Evolutionary conservation across 2,113 vertebrate species (phyloP).

Genomic region (Panthera tigris): DNA sequence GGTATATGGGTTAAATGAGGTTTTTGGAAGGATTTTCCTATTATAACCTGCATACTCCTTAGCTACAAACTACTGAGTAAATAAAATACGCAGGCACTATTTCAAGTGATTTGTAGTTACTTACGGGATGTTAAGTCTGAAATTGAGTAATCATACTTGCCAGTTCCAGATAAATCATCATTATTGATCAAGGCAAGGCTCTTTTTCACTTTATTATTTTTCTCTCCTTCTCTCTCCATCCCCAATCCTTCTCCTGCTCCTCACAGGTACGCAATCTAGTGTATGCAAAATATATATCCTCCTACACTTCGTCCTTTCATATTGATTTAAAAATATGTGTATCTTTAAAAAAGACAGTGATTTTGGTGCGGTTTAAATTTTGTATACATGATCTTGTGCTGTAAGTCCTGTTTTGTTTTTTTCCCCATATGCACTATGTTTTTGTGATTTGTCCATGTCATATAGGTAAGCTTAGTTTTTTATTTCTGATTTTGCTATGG

Average conservation of each 20-base stretch:
- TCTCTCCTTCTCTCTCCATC: neutral
- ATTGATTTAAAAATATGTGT: neutral
- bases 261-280: neutral
- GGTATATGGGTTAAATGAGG: neutral
- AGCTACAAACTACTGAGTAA: neutral
- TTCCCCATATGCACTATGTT: neutral
- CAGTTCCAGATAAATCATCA: neutral
- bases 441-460: neutral
- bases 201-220: neutral
- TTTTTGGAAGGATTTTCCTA: neutral
- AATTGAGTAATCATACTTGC: neutral
- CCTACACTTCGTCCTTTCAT: neutral
- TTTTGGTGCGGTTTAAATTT: neutral
- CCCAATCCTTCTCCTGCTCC: rapidly evolving
- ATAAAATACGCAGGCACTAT: neutral
- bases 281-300: neutral
- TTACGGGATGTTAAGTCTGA: neutral
- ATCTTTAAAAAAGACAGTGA: neutral
- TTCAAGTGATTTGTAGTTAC: neutral
- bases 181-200: neutral
- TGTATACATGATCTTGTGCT: neutral
- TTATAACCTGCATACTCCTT: neutral
- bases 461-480: neutral
- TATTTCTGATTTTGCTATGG: neutral
- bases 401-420: neutral